Evolutionary conservation across 2,888 invertebrate genomes (phyloP).

Genomic region (Pseudeuparius sepicola): DNA sequence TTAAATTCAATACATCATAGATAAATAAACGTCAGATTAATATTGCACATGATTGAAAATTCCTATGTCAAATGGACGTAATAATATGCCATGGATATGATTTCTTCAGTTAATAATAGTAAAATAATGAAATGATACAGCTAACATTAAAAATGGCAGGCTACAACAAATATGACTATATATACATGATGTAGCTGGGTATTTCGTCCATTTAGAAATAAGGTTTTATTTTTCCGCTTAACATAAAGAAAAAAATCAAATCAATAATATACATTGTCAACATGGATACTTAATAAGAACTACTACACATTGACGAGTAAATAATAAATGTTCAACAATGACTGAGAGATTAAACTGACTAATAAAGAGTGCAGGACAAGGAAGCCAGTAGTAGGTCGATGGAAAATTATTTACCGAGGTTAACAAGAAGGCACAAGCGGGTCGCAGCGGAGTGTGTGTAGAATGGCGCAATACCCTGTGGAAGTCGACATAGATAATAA

Average conservation of each 20-base stretch:
- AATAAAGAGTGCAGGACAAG: too few relatives aligned
- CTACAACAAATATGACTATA: constrained; percentile 37
- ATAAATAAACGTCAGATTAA: constrained; percentile 42
- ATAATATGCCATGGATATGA: constrained; percentile 28
- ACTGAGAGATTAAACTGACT: too few relatives aligned
- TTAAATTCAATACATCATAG: constrained; percentile 42
- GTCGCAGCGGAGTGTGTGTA: constrained; percentile 30
- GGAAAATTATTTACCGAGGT: too few relatives aligned
- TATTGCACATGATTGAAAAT: constrained; percentile 42
- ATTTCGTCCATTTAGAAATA: constrained; percentile 37
- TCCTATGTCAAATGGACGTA: constrained; percentile 40
- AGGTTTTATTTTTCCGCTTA: too few relatives aligned
- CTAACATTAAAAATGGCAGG: constrained; percentile 33
- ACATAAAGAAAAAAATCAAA: too few relatives aligned
- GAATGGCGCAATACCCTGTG: constrained; percentile 36
- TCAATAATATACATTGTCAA: too few relatives aligned
- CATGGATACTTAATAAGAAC: too few relatives aligned
- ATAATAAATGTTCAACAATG: too few relatives aligned
- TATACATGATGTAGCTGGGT: constrained; percentile 37
- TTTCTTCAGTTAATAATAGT: constrained; percentile 22
- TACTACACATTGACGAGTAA: too few relatives aligned
- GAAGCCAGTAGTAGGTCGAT: too few relatives aligned
- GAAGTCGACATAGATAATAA: constrained; percentile 27
- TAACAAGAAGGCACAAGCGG: constrained; percentile 40
- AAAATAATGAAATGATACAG: constrained; percentile 28